Evolutionary conservation across 2,888 invertebrate genomes (phyloP).

Genomic region (Pandemis heparana): DNA sequence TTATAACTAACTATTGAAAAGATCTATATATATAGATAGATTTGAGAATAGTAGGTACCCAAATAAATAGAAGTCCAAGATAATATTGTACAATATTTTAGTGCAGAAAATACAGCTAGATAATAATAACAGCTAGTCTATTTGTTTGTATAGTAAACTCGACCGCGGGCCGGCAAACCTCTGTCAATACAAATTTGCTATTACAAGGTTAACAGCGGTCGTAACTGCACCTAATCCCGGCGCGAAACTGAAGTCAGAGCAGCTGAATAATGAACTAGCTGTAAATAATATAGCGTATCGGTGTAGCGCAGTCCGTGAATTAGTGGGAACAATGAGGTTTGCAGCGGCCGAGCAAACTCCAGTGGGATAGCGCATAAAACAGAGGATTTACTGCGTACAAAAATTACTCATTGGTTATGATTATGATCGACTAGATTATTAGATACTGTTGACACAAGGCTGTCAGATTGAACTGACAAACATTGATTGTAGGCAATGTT

Average conservation of each 20-base stretch:
- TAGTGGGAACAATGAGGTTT: slow-evolving; percentile 12
- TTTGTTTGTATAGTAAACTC: background rate
- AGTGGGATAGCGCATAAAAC: background rate
- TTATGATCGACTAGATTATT: background rate
- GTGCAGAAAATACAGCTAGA: too few relatives aligned
- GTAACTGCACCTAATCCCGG: background rate
- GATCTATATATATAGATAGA: too few relatives aligned
- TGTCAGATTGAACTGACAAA: too few relatives aligned
- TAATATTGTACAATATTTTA: too few relatives aligned
- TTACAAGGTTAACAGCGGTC: background rate
- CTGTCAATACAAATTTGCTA: background rate
- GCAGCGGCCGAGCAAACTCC: background rate
- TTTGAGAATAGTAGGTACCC: too few relatives aligned
- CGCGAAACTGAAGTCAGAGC: slow-evolving; percentile 2
- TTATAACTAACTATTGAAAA: too few relatives aligned
- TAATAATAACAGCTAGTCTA: background rate
- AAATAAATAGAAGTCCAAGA: too few relatives aligned
- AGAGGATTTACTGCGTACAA: background rate
- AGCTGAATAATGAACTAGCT: slow-evolving; percentile 6
- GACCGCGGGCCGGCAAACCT: background rate
- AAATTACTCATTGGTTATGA: too few relatives aligned
- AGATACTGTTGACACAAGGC: too few relatives aligned
- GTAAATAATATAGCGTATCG: slow-evolving; percentile 21
- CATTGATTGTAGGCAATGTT: too few relatives aligned
- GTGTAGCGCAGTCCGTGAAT: slow-evolving; percentile 3